Percentiles rank a stretch among this genome's conserved stretches.
Conservation (phyloP, 1,140 invertebrate genomes). For the Mamestra configurata region DNA sequence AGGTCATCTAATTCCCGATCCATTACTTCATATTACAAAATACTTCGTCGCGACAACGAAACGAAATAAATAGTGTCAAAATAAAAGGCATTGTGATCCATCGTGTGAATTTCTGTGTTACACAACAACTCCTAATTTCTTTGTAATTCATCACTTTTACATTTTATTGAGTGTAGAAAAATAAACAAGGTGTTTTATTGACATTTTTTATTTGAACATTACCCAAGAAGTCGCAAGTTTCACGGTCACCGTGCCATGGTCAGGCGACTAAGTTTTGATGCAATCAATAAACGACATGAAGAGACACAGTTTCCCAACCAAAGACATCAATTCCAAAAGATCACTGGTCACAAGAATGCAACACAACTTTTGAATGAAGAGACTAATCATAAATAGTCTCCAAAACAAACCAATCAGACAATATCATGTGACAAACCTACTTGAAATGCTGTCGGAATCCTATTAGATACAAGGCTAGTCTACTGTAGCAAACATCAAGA, state of each 20-base stretch:
- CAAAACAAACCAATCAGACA: neutral
- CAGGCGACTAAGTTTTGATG: neutral
- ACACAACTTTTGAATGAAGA: neutral
- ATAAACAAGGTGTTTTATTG: too few relatives aligned
- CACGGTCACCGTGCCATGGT: conserved; percentile 20
- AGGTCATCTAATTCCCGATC: too few relatives aligned
- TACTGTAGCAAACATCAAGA: conserved; percentile 34
- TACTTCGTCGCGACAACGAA: too few relatives aligned
- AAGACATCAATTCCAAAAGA: neutral
- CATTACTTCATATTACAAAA: too few relatives aligned
- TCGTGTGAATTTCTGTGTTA: too few relatives aligned
- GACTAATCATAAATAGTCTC: neutral
- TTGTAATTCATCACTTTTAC: too few relatives aligned
- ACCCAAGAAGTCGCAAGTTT: conserved; percentile 9
- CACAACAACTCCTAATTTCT: too few relatives aligned
- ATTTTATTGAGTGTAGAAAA: too few relatives aligned
- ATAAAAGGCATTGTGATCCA: too few relatives aligned
- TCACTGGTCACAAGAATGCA: neutral
- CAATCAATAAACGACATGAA: neutral
- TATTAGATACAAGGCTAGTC: conserved; percentile 31
- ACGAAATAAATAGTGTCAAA: too few relatives aligned
- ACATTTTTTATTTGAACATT: conserved; percentile 7
- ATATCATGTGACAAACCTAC: conserved; percentile 9
- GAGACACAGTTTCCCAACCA: neutral
- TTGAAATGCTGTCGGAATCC: conserved; percentile 32